Evolutionary conservation across 2,888 invertebrate genomes (phyloP).

Genomic region (Lepidochrysops patricia): DNA sequence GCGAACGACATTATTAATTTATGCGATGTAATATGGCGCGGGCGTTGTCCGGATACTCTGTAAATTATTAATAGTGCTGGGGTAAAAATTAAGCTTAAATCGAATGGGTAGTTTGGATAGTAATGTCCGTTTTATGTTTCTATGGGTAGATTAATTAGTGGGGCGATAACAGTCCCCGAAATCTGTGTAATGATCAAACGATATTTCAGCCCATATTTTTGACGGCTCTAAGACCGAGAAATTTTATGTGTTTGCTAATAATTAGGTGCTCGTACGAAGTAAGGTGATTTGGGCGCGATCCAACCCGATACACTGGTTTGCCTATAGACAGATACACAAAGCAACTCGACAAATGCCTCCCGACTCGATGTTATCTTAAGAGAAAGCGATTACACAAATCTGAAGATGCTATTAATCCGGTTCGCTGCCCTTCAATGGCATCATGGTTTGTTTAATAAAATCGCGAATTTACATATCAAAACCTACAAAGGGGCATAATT

Average conservation of each 20-base stretch:
- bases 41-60: conserved; percentile 68
- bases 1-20: conserved; percentile 74
- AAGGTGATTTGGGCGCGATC: conserved; percentile 1
- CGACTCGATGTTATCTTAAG: conserved; percentile 68
- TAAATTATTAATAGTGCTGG: conserved; percentile 74
- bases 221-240: not conserved
- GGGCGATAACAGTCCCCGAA: conserved; percentile 39
- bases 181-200: conserved; percentile 27
- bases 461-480: conserved; percentile 75
- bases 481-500: conserved; percentile 76
- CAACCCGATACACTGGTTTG: conserved; percentile 25
- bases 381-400: conserved; percentile 75
- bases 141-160: conserved; percentile 63
- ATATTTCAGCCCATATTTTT: not conserved
- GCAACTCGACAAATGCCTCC: conserved; percentile 56
- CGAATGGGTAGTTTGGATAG: conserved; percentile 69
- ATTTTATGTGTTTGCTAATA: not conserved
- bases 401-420: conserved; percentile 74
- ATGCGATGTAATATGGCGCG: conserved; percentile 73
- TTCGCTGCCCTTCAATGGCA: conserved; percentile 72
- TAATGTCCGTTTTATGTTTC: conserved; percentile 66
- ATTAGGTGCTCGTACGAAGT: not conserved
- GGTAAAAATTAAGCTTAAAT: conserved; percentile 74
- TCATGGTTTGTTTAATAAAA: conserved; percentile 75
- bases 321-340: conserved; percentile 32